These are phyloP conservation scores for Mythimna loreyi DNA, from an alignment of 2,888 invertebrate genomes.

Conservation along the genomic window DNA sequence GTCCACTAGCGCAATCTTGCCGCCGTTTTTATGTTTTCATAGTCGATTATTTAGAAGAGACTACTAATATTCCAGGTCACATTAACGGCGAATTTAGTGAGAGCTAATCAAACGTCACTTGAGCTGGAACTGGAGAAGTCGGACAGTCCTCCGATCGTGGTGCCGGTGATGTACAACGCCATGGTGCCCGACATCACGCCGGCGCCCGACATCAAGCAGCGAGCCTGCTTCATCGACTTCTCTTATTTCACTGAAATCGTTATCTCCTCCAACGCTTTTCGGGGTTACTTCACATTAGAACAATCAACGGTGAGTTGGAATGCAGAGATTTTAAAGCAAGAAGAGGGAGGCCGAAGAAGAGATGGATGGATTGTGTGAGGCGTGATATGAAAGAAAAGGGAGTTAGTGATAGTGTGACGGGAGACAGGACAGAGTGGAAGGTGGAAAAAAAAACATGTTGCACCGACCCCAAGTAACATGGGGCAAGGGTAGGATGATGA, in stretches of 20 bases:
- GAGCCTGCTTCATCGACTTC: slow-evolving; percentile 91
- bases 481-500: too few species aligned
- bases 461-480: too few species aligned
- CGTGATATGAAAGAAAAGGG: too few species aligned
- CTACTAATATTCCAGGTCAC: slow-evolving; percentile 82
- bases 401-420: too few species aligned
- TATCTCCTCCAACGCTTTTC: slow-evolving; percentile 85
- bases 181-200: slow-evolving; percentile 85
- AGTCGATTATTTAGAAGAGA: background rate
- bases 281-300: slow-evolving; percentile 77
- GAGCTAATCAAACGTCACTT: slow-evolving; percentile 84
- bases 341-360: too few species aligned
- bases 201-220: slow-evolving; percentile 88
- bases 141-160: slow-evolving; percentile 87
- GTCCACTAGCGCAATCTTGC: too few species aligned
- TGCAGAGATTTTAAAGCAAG: too few species aligned
- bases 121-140: slow-evolving; percentile 91
- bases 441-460: too few species aligned
- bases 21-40: background rate
- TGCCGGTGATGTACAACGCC: slow-evolving; percentile 89
- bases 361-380: too few species aligned
- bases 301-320: slow-evolving; percentile 46
- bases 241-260: slow-evolving; percentile 87
- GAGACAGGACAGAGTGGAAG: too few species aligned
- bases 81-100: slow-evolving; percentile 88